Percentiles rank a stretch among this genome's conserved stretches.
Conservation (phyloP, 2,797 vertebrate species). For the Loris lydekkerianus region DNA sequence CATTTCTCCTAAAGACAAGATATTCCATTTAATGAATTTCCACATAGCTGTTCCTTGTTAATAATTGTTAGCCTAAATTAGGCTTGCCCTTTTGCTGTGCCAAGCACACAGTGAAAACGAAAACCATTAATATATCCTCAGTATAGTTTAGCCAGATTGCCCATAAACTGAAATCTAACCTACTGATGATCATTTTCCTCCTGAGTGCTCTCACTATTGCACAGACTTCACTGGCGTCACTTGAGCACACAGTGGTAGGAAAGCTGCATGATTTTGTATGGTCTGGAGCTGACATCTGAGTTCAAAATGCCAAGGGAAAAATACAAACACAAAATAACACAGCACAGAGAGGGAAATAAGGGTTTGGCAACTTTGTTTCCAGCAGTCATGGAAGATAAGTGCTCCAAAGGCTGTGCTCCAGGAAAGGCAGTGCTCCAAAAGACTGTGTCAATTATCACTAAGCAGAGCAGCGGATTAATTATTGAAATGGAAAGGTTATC, state of each 20-base stretch:
- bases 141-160: neutral
- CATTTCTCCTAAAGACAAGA: neutral
- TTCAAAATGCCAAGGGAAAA: slow-evolving; percentile 55
- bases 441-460: neutral
- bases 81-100: neutral
- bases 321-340: slow-evolving; percentile 44
- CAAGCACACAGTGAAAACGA: neutral
- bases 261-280: neutral
- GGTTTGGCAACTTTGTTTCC: slow-evolving; percentile 57
- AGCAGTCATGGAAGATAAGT: slow-evolving; percentile 1
- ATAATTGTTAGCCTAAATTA: neutral
- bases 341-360: slow-evolving; percentile 28
- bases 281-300: slow-evolving; percentile 39
- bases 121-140: neutral
- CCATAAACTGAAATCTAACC: slow-evolving; percentile 28
- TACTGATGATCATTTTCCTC: neutral
- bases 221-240: neutral
- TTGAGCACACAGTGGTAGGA: neutral
- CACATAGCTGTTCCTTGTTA: neutral
- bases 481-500: neutral
- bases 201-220: neutral
- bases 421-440: neutral
- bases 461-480: neutral
- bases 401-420: too few species aligned
- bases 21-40: slow-evolving; percentile 36